Base-by-base conservation (phyloP, 2,888 invertebrate species). In the Aspidiotus rigidus region DNA sequence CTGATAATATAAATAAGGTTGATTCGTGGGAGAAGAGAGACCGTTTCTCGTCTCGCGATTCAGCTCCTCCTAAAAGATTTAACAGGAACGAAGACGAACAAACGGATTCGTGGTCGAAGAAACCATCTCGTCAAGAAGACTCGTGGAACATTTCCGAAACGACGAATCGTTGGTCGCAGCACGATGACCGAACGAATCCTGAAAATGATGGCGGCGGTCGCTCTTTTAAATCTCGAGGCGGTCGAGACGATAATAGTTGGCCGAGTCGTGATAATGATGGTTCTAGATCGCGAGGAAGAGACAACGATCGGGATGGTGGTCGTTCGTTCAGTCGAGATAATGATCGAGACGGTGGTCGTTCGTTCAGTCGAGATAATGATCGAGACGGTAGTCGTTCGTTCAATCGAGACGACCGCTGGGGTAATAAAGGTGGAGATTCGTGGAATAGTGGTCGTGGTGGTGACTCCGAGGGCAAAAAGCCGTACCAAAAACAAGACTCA, bases 401-500 rank as follows among this genome's bases (percentile, higher is more conserved):
- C 15, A 9, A 17, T 8, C 56, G 56, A 16, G 16, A 55, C 9
- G 56, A 55, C 5, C 28, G 28, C 5, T 28, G 28, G 28, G 28
- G 28, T 28, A 5, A 28, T 5, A 28, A 28, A 28, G 56, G 17
- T 7, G 56, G 56, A 9, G 56, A 55, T 55, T 55, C 56, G 10
- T n/a, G 53, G 11, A 28, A 44, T 42, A 13, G 41, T 41, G 53
- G 61, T 54, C 69, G 62, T 28, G 42, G 39, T 28, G 64, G 66
- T 11, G 61, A 61, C 7, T 59, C 54, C 15, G 62, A 67, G 17
- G 69, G 56, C 28, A 40, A 44, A 56, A 62, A 53, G 16, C 11
- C 64, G 28, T 53, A 57, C 28, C 62, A 69, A 41, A 69, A 64
- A 64, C 67, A 70, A 16, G 69, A 69, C 53, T 8, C 55, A 15